Percentiles rank a stretch among this genome's conserved stretches.
These are phyloP conservation scores for Polia nebulosa DNA, from an alignment of 2,888 invertebrate genomes.

Conservation along the genomic window DNA sequence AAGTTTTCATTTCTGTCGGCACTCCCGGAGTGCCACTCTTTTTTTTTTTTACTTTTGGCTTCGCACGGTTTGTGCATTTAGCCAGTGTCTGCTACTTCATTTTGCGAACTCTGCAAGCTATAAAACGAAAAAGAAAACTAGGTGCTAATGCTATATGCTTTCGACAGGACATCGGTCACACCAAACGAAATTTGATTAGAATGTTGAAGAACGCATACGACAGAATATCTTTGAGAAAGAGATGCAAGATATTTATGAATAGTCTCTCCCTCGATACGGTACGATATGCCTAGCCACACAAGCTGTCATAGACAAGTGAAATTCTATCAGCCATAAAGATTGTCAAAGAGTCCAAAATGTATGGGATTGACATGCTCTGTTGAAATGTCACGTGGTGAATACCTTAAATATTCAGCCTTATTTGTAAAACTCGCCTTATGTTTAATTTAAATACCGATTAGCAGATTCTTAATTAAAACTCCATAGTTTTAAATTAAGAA, in stretches of 20 bases:
- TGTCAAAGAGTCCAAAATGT: neutral
- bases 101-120: neutral
- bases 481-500: no score
- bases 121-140: neutral
- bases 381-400: neutral
- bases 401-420: neutral
- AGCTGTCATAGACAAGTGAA: neutral
- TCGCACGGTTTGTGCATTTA: no score
- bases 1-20: no score
- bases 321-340: neutral
- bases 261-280: slow-evolving; percentile 86
- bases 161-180: slow-evolving; percentile 76
- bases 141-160: no score
- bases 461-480: no score
- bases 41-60: no score
- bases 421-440: no score
- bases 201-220: slow-evolving; percentile 80
- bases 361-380: neutral
- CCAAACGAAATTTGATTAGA: slow-evolving; percentile 77
- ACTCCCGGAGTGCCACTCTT: no score
- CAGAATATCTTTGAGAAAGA: slow-evolving; percentile 79
- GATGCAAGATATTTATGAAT: slow-evolving; percentile 79
- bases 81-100: neutral
- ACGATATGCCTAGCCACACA: slow-evolving; percentile 66
- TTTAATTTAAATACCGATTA: no score